These are phyloP conservation scores for Nomada ruficornis DNA, from an alignment of 2,888 invertebrate genomes.

Conservation along the genomic window DNA sequence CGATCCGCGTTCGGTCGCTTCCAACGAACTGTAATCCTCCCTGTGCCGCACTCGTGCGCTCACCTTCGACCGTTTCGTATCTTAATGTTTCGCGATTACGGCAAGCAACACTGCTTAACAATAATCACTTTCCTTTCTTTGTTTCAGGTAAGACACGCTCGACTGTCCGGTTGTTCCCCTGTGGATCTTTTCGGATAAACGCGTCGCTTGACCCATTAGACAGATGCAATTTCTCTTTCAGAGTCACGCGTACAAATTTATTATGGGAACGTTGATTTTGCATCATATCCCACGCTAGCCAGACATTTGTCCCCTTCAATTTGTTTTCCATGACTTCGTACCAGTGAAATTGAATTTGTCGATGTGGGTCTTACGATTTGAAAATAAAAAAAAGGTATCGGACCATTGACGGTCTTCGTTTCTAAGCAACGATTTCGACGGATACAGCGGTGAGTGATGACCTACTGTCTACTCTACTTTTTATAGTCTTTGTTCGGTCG, in stretches of 20 bases:
- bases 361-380: conserved; percentile 37
- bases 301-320: too few species aligned
- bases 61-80: conserved; percentile 43
- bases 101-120: conserved; percentile 1
- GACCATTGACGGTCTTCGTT: conserved; percentile 3
- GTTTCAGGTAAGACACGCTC: conserved; percentile 77
- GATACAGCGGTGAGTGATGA: conserved; percentile 47
- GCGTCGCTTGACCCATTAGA: conserved; percentile 58
- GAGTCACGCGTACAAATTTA: conserved; percentile 7
- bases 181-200: conserved; percentile 8
- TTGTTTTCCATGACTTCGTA: conserved; percentile 28
- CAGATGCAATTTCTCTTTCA: conserved; percentile 33
- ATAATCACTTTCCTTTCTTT: conserved; percentile 54
- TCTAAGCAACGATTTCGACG: conserved; percentile 50
- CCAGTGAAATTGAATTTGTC: conserved; percentile 45
- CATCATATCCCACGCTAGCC: too few species aligned
- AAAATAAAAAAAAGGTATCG: background rate
- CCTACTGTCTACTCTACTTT: conserved; percentile 31
- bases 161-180: conserved; percentile 20
- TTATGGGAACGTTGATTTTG: background rate
- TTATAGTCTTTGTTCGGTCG: conserved; percentile 14
- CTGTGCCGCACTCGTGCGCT: conserved; percentile 19
- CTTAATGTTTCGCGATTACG: conserved; percentile 19
- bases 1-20: conserved; percentile 76
- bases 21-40: conserved; percentile 64